Base-by-base conservation (phyloP, 2,888 invertebrate species). In the Tryphoninae sp. region DNA sequence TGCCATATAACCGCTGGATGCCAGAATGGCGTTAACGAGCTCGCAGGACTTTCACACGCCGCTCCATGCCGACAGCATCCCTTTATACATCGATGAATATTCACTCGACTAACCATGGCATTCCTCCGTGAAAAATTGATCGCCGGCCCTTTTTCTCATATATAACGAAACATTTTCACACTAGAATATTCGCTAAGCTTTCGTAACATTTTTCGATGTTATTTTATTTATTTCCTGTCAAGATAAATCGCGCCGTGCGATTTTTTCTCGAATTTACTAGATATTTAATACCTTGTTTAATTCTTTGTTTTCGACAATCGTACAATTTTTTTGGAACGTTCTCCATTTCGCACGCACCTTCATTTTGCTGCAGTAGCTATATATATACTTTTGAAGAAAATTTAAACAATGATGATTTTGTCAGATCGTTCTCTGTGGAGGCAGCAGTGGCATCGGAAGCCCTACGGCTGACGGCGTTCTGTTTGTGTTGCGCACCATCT, bases 31-130 rank as follows among this genome's bases (percentile, higher is more conserved):
- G 88, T 87, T 88, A 88, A 88, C 88, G 86, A 88, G 87, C 81
- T 88, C 86, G 83, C 87, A 85, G 86, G 86, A 88, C 87, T 87
- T 88, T 88, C 88, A 86, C 88, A 88, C 88, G 87, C 53, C 49
- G 22, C 49, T 16, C 23, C 23, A 58, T 51, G 26, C 42, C 68
- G 49, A 42, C 51, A 72, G 23, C 49, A 58, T 69, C 55, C 58
- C 42, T 58, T 8, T 9, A 58, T 19, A 62, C 40, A 33, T 62
- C 33, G 16, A 40, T 62, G 40, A 45, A n/a, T 33, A 71, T 55
- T 13, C 53, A 71, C 33, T 64, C 64, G 69, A 26, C n/a, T 7
- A 33, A 33, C 33, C 33, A 33, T 7, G 33, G 64, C 53, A 22
- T 74, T 64, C 23, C 64, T 55, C n/a, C 9, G 53, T 55, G 23